Base-by-base conservation (phyloP, 2,888 invertebrate genomes). In the Ennomos quercinarius region DNA sequence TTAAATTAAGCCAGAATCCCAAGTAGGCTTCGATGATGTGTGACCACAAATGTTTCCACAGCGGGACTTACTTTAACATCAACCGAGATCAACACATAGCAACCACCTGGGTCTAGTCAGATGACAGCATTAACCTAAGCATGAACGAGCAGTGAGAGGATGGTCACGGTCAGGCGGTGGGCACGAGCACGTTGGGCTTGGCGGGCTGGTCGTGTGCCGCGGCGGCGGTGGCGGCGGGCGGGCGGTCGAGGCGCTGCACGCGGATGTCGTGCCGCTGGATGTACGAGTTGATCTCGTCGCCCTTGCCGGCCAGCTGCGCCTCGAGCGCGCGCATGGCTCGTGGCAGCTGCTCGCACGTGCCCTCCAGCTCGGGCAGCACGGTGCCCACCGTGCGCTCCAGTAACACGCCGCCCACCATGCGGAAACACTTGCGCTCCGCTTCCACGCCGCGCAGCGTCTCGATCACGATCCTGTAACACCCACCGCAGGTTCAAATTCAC, bases 351-450 rank as follows among this genome's bases (percentile, higher is more conserved):
- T 97, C 96, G 81, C 95, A 95, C 86, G 98, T 98, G 67, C 94
- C 94, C 66, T 94, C 89, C 63, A 99, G 93, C 69, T 96, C 96
- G 10, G 99, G 99, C 72, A 98, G 89, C 49, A 99, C 97, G 72
- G 98, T 98, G 79, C 95, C 96, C 0, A 99, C 99, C 10, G 97
- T 98, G 72, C 97, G 94, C 89, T 99, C 98, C 66, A 98, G 97
- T 54, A 99, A 93, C 57, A 99, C 97, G 34, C 99, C 99, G 53
- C 99, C 99, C 66, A 99, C 95, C 93, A 99, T 95, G 77, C 98
- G 95, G 86, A 96, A 99, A 86, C 99, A 99, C 85, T 96, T 98
- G 70, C 98, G 95, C 52, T 95, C 94, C 10, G 94, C 95, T 78
- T 97, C 97, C 17, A 98, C 96, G 60, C 95, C 96, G 81, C 96